Percentiles rank a stretch among this genome's conserved stretches.
These are phyloP conservation scores for Anthophora plumipes DNA, from an alignment of 2,888 invertebrate species.

Conservation along the genomic window DNA sequence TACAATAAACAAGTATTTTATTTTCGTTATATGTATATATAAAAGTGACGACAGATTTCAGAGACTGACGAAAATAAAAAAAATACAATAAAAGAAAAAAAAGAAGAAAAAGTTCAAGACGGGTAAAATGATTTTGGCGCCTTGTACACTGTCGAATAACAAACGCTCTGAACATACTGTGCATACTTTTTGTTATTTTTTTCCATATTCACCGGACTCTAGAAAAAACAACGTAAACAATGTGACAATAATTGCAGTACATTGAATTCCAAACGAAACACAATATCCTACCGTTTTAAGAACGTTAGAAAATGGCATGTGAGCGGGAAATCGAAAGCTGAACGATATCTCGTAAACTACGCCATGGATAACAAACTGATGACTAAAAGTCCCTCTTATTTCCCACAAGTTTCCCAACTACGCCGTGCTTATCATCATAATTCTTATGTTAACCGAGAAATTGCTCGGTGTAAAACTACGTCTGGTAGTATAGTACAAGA, in stretches of 20 bases:
- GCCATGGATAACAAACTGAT: constrained; percentile 60
- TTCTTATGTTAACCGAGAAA: constrained; percentile 37
- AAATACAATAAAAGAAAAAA: constrained; percentile 25
- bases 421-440: constrained; percentile 12
- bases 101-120: constrained; percentile 10
- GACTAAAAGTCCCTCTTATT: constrained; percentile 71
- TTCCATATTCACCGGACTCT: constrained; percentile 9
- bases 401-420: constrained; percentile 33
- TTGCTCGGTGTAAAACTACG: constrained; percentile 51
- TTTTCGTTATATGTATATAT: constrained; percentile 24
- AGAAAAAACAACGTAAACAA: constrained; percentile 24
- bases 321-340: constrained; percentile 64
- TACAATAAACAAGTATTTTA: constrained; percentile 26
- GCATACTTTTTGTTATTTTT: constrained; percentile 46
- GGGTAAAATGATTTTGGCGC: constrained; percentile 52
- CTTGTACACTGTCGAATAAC: constrained; percentile 56
- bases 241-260: background rate
- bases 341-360: constrained; percentile 52
- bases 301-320: constrained; percentile 29
- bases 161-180: constrained; percentile 75
- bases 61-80: constrained; percentile 27
- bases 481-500: constrained; percentile 60
- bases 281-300: constrained; percentile 23
- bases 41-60: constrained; percentile 45
- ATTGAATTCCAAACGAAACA: constrained; percentile 4